Conservation (phyloP, 2,888 invertebrate genomes). For the Furcula furcula region DNA sequence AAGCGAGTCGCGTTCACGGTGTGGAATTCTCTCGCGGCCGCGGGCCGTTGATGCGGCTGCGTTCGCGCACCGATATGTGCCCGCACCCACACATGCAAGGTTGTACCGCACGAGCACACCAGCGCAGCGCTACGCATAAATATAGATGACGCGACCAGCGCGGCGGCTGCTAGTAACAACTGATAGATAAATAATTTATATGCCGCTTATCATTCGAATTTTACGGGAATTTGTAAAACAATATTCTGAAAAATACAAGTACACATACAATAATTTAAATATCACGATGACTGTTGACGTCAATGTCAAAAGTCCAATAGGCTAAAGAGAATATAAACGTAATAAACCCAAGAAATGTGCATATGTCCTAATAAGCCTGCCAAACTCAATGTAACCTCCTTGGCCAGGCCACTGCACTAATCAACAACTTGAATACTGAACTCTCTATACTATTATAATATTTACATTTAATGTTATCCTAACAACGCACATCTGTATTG, state of each 20-base stretch:
- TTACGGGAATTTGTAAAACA: slow-evolving; percentile 28
- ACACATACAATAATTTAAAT: slow-evolving; percentile 1
- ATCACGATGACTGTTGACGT: too few relatives aligned
- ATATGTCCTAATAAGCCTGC: too few relatives aligned
- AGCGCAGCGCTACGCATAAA: slow-evolving; percentile 39
- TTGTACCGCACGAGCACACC: slow-evolving; percentile 33
- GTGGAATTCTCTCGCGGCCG: slow-evolving; percentile 66
- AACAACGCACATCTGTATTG: too few relatives aligned
- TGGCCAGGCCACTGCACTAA: too few relatives aligned
- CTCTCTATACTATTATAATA: too few relatives aligned
- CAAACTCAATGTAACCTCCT: too few relatives aligned
- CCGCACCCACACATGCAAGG: slow-evolving; percentile 48
- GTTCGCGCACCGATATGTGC: slow-evolving; percentile 66
- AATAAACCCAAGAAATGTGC: too few relatives aligned
- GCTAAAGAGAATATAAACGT: too few relatives aligned
- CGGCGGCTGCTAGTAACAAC: slow-evolving; percentile 28
- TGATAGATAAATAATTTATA: slow-evolving; percentile 40
- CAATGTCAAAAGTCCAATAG: too few relatives aligned
- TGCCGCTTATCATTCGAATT: slow-evolving; percentile 39
- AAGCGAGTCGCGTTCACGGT: slow-evolving; percentile 73
- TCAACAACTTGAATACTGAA: too few relatives aligned
- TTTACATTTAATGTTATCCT: too few relatives aligned
- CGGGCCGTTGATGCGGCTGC: slow-evolving; percentile 62
- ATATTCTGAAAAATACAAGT: slow-evolving; percentile 1
- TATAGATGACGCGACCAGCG: slow-evolving; percentile 45